Evolutionary conservation across 2,888 invertebrate genomes (phyloP).

Genomic region (Ormia ochracea): DNA sequence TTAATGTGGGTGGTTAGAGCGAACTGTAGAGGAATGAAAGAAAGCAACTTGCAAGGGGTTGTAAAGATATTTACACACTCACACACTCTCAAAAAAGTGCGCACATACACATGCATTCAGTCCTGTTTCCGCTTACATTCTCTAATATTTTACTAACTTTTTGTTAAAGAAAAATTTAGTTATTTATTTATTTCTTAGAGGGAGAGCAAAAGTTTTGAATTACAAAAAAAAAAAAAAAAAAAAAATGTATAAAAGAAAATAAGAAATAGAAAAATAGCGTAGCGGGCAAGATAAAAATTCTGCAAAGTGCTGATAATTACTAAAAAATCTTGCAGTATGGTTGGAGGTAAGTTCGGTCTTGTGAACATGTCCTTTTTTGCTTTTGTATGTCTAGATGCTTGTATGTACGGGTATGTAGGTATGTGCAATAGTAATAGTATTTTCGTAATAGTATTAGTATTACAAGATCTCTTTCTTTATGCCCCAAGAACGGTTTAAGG

Average conservation of each 20-base stretch:
- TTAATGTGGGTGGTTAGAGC: conserved; percentile 15
- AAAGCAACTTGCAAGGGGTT: conserved; percentile 22
- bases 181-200: neutral
- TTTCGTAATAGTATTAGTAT: neutral
- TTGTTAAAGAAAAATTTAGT: conserved; percentile 1
- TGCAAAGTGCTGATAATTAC: conserved; percentile 59
- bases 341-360: neutral
- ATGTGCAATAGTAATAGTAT: neutral
- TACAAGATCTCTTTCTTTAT: neutral
- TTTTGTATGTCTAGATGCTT: too few species aligned
- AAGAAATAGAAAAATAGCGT: conserved; percentile 7
- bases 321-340: conserved; percentile 17
- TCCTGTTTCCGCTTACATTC: neutral
- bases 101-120: neutral
- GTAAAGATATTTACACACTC: neutral
- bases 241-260: too few species aligned
- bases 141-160: neutral
- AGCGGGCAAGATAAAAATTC: conserved; percentile 47
- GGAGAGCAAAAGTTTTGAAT: conserved; percentile 34
- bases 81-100: neutral
- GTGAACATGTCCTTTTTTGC: too few species aligned
- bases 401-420: neutral
- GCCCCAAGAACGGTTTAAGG: neutral
- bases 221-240: conserved; percentile 27
- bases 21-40: neutral